Evolutionary conservation across 1,140 invertebrate species (phyloP).

Genomic region (Vanessa tameamea): DNA sequence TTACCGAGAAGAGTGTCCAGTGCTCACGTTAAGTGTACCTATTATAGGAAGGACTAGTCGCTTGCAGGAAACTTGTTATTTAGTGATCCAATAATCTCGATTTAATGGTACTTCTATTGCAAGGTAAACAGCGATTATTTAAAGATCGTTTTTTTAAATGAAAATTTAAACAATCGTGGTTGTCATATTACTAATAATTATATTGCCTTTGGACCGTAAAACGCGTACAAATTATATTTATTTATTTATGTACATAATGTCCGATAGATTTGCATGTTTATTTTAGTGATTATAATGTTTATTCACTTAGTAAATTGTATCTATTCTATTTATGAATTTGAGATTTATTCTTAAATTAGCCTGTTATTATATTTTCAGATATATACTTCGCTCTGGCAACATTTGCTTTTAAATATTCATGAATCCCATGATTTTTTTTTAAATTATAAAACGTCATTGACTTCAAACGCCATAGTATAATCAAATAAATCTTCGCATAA

Average conservation of each 20-base stretch:
- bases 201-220: too few species aligned
- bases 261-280: too few species aligned
- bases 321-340: not conserved
- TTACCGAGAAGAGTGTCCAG: conserved; percentile 64
- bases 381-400: too few species aligned
- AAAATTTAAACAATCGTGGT: too few species aligned
- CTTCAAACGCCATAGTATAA: conserved; percentile 46
- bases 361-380: too few species aligned
- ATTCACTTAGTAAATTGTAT: too few species aligned
- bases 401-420: not conserved
- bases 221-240: too few species aligned
- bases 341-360: not conserved
- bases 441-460: conserved; percentile 19
- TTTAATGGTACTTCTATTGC: not conserved
- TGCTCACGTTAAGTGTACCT: conserved; percentile 59
- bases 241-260: too few species aligned
- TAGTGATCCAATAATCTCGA: conserved; percentile 21
- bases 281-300: too few species aligned
- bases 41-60: conserved; percentile 66
- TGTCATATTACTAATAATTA: too few species aligned
- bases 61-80: conserved; percentile 34
- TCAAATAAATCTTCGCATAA: conserved; percentile 70
- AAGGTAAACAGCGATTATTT: not conserved
- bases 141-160: too few species aligned
- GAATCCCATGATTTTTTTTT: not conserved